A percentile compares a stretch with the other conserved stretches of the same genome.
phyloP scores from a whole-genome alignment of 2,797 vertebrate genomes.

The Diplodus sargus region DNA sequence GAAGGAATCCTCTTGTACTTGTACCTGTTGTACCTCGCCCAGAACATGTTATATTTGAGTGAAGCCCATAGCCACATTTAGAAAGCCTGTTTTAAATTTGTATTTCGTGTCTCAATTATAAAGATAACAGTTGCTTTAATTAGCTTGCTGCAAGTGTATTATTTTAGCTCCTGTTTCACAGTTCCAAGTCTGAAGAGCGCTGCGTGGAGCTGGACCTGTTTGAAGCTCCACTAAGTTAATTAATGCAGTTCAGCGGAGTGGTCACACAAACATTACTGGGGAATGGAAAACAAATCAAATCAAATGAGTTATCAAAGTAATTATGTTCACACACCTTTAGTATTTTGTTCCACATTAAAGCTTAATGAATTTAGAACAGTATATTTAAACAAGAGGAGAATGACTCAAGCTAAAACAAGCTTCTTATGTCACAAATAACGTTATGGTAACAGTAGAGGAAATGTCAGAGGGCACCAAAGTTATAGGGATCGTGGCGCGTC shows the following conservation, averaged over 20 bases:
- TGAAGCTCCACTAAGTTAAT: background rate
- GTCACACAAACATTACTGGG: background rate
- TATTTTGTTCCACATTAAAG: background rate
- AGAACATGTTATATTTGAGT: slow-evolving; percentile 50
- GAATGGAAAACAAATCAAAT: background rate
- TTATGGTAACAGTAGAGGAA: background rate
- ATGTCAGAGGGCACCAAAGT: background rate
- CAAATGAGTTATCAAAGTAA: slow-evolving; percentile 7
- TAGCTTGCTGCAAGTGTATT: background rate
- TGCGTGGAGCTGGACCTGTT: background rate
- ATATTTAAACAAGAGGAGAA: background rate
- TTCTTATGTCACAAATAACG: too few species aligned
- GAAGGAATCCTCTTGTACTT: slow-evolving; percentile 47
- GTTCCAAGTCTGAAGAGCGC: background rate
- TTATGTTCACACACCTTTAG: background rate
- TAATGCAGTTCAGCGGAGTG: background rate
- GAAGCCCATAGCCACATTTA: slow-evolving; percentile 40
- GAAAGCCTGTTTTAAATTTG: slow-evolving; percentile 40
- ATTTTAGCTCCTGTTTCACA: background rate
- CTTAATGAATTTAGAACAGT: slow-evolving; percentile 3
- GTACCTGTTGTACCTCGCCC: slow-evolving; percentile 39
- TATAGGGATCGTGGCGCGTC: background rate
- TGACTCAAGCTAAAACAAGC: background rate
- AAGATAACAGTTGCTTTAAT: slow-evolving; percentile 15
- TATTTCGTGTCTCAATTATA: slow-evolving; percentile 20